These are phyloP conservation scores for Sussaba pulchella DNA, from an alignment of 2,888 invertebrate species.

Conservation along the genomic window DNA sequence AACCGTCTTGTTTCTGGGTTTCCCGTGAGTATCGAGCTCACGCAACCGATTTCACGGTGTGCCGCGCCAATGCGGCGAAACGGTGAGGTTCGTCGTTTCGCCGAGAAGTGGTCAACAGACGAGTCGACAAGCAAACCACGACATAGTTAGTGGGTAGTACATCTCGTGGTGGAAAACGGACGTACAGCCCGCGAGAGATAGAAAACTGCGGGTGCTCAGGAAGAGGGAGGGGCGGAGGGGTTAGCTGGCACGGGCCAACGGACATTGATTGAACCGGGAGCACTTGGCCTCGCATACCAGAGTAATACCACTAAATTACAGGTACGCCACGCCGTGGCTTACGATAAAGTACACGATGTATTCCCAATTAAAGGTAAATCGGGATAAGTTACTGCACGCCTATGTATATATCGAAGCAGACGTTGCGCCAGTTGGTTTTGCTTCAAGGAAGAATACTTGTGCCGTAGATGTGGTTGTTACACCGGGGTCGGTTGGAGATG, in stretches of 20 bases:
- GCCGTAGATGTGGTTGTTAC: not conserved
- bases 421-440: not conserved
- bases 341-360: slow-evolving; percentile 73
- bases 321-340: slow-evolving; percentile 67
- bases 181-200: slow-evolving; percentile 35
- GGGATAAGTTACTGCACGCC: slow-evolving; percentile 50
- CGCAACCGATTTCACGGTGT: slow-evolving; percentile 61
- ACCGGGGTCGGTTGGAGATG: not conserved
- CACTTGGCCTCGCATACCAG: slow-evolving; percentile 79
- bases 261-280: slow-evolving; percentile 81
- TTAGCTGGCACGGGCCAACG: slow-evolving; percentile 61
- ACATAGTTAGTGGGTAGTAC: slow-evolving; percentile 33
- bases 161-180: not conserved
- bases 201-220: slow-evolving; percentile 48
- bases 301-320: slow-evolving; percentile 80
- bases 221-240: slow-evolving; percentile 50
- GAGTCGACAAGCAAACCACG: slow-evolving; percentile 44
- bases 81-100: slow-evolving; percentile 36
- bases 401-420: slow-evolving; percentile 1
- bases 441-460: not conserved
- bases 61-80: slow-evolving; percentile 48
- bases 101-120: slow-evolving; percentile 32
- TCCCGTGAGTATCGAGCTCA: slow-evolving; percentile 68
- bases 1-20: slow-evolving; percentile 54
- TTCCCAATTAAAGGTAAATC: slow-evolving; percentile 76